Conservation (phyloP, 2,797 vertebrate genomes). For the Phalloptychus januarius region DNA sequence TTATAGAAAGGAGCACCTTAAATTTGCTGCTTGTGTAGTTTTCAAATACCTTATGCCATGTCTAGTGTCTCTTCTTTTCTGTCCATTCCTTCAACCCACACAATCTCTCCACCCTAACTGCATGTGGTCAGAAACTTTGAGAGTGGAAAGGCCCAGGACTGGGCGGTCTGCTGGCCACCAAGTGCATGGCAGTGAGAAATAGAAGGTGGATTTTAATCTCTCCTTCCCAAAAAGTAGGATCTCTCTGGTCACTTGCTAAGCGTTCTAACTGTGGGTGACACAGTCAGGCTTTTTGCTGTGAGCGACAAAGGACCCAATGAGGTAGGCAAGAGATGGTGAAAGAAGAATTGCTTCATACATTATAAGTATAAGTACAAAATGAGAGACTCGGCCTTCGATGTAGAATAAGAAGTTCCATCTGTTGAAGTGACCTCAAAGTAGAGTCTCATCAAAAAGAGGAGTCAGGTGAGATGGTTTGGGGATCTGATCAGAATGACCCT, state of each 20-base stretch:
- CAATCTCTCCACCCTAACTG: constrained; percentile 51
- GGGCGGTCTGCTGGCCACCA: constrained; percentile 40
- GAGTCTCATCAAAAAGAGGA: neutral
- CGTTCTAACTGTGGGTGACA: constrained; percentile 46
- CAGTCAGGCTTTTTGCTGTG: neutral
- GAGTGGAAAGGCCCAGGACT: constrained; percentile 37
- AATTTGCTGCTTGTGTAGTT: constrained; percentile 15
- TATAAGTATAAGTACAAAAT: neutral
- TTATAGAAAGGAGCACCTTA: neutral
- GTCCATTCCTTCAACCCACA: constrained; percentile 41
- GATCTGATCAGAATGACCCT: neutral
- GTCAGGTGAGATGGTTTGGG: neutral
- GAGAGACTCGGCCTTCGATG: no score
- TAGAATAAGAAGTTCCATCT: no score
- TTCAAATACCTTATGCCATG: constrained; percentile 20
- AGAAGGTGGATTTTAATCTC: constrained; percentile 52
- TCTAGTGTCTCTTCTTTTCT: constrained; percentile 23
- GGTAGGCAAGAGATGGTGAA: neutral
- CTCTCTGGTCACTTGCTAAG: constrained; percentile 60
- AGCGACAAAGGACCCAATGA: neutral
- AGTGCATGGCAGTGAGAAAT: constrained; percentile 40
- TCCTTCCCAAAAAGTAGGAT: constrained; percentile 44
- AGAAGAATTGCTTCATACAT: neutral
- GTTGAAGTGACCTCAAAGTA: neutral
- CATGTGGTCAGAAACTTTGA: constrained; percentile 55